phyloP scores from a whole-genome alignment of 2,113 vertebrate genomes.

The Leuciscus idus region DNA sequence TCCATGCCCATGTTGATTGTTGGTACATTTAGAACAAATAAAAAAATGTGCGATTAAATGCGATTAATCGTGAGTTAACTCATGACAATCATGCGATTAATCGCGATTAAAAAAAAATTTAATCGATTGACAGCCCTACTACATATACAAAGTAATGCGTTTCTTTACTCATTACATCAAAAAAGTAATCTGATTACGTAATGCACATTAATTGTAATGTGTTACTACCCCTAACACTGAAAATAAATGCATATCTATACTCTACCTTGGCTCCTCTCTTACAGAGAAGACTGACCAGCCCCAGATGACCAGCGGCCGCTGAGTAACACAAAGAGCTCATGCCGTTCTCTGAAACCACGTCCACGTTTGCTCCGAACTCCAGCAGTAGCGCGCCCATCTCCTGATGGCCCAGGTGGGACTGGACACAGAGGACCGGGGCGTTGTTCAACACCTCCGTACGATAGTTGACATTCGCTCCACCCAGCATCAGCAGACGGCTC shows the following conservation, averaged over 20 bases:
- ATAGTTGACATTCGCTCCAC: slow-evolving; percentile 94
- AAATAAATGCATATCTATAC: slow-evolving; percentile 15
- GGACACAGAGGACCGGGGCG: slow-evolving; percentile 91
- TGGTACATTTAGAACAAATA: too few species aligned
- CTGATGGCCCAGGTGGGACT: slow-evolving; percentile 93
- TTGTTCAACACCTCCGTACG: slow-evolving; percentile 95
- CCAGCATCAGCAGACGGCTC: slow-evolving; percentile 94
- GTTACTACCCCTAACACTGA: too few species aligned
- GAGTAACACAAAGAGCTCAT: slow-evolving; percentile 91
- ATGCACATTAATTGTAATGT: too few species aligned
- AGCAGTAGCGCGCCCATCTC: slow-evolving; percentile 88
- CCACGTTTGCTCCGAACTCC: slow-evolving; percentile 88
- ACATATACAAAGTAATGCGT: too few species aligned
- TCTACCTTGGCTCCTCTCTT: slow-evolving; percentile 88
- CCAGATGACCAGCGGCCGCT: slow-evolving; percentile 88
- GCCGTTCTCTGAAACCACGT: slow-evolving; percentile 87
- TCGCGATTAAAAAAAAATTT: too few species aligned
- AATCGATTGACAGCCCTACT: too few species aligned
- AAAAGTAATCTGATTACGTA: too few species aligned
- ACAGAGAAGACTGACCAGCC: slow-evolving; percentile 85
- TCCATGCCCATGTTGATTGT: too few species aligned
- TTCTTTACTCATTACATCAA: too few species aligned
- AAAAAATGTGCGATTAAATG: too few species aligned
- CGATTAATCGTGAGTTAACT: too few species aligned
- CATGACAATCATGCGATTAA: too few species aligned